Base-by-base conservation (phyloP, 2,113 vertebrate species). In the Lucifuga dentata region DNA sequence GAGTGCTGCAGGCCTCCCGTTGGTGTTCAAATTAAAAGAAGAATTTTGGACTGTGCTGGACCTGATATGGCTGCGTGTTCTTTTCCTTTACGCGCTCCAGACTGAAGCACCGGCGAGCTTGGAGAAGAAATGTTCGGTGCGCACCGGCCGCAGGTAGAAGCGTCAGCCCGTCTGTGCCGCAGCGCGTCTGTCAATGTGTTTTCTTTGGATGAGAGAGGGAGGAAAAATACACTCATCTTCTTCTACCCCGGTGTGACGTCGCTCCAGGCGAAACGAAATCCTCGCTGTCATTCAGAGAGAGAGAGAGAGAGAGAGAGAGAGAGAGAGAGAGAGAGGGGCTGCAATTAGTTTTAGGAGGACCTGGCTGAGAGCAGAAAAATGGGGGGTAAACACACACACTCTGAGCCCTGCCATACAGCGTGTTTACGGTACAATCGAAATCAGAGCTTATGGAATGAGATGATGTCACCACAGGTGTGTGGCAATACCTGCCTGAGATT, bases 191-290 rank as follows among this genome's bases (percentile, higher is more conserved):
- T 17, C 77, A 52, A 39, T 20, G 63, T 85, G 86, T 80, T 83
- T 85, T 83, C 81, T 76, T 73, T 84, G 83, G 73, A 78, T 76
- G 78, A 70, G 76, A 63, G 68, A 80, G 65, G 61, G 51, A 64
- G 70, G 64, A 73, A 80, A 88, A 89, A 88, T 81, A 79, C 75
- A 63, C 88, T 88, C 76, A 62, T 86, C 84, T 85, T 66, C 87
- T 85, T 73, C 85, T 90, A 89, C 88, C 83, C 86, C 67, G 39
- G 61, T 68, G 86, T 93, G 91, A 93, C 92, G 91, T 90, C 84
- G 90, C 93, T 90, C 55, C 63, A 63, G 90, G 91, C 86, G 76
- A 90, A 86, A 70, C 56, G 73, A 85, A 86, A 87, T 85, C 87
- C 87, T 90, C 81, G 74, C 87, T 92, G 89, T 90, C 84, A 90